Evolutionary conservation across 1,140 invertebrate genomes (phyloP).

Genomic region (Cyphomyrmex costatus): DNA sequence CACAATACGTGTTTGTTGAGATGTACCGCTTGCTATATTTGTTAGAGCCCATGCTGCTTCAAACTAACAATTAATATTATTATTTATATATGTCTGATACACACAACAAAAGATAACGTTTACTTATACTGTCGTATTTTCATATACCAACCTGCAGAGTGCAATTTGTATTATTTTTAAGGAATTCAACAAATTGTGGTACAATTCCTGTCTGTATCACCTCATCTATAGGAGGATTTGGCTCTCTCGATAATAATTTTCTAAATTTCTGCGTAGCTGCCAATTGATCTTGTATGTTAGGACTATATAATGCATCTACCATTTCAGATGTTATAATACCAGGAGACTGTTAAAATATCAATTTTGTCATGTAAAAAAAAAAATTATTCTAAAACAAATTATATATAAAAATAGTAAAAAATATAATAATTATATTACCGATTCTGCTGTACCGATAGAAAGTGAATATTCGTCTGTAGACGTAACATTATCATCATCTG

Average conservation of each 20-base stretch:
- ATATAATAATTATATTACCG: constrained; percentile 71
- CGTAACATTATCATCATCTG: constrained; percentile 87
- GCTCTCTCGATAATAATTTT: constrained; percentile 97
- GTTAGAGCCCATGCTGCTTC: constrained; percentile 99
- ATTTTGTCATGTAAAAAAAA: neutral
- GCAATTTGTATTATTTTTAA: constrained; percentile 93
- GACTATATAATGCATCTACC: constrained; percentile 94
- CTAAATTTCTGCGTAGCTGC: constrained; percentile 97
- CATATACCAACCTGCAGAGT: constrained; percentile 91
- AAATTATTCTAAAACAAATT: neutral
- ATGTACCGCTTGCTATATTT: constrained; percentile 99
- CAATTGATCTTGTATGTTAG: constrained; percentile 93
- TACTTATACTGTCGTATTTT: neutral
- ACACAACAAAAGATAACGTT: neutral
- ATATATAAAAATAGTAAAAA: constrained; percentile 4
- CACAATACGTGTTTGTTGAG: constrained; percentile 96
- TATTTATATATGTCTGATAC: neutral
- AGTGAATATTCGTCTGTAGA: constrained; percentile 79
- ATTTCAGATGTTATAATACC: constrained; percentile 91
- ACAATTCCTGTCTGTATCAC: constrained; percentile 99
- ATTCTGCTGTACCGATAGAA: constrained; percentile 68
- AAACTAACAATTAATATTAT: constrained; percentile 89
- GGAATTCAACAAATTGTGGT: constrained; percentile 97
- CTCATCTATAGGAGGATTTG: constrained; percentile 99
- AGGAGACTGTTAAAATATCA: constrained; percentile 78